These are phyloP conservation scores for Pimpla rufipes DNA, from an alignment of 2,888 invertebrate genomes.

Conservation along the genomic window DNA sequence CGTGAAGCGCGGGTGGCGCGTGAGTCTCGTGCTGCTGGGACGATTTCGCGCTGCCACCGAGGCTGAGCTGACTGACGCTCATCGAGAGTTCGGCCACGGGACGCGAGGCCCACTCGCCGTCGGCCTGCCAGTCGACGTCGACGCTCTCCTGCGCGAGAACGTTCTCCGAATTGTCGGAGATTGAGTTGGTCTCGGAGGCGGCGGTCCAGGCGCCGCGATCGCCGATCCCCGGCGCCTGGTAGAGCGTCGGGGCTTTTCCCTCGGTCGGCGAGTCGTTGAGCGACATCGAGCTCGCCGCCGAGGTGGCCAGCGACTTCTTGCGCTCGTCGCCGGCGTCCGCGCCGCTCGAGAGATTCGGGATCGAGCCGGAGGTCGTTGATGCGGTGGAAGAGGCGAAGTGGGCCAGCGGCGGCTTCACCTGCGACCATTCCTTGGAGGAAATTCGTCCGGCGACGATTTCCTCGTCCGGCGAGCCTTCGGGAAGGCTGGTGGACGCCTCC, in stretches of 20 bases:
- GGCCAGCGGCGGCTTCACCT: slow-evolving; percentile 70
- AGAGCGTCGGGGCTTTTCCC: slow-evolving; percentile 57
- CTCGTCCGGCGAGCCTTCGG: slow-evolving; percentile 68
- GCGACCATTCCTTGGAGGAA: slow-evolving; percentile 75
- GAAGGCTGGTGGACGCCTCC: slow-evolving; percentile 61
- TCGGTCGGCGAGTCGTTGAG: slow-evolving; percentile 75
- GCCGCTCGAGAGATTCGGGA: slow-evolving; percentile 71
- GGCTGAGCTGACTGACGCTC: slow-evolving; percentile 77
- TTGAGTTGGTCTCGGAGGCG: slow-evolving; percentile 52
- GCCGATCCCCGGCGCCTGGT: slow-evolving; percentile 48
- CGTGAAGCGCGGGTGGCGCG: slow-evolving; percentile 8
- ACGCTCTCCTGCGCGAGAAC: slow-evolving; percentile 70
- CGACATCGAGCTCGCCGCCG: slow-evolving; percentile 72
- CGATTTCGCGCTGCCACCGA: slow-evolving; percentile 70
- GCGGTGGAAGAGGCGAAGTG: slow-evolving; percentile 73
- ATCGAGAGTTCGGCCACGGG: slow-evolving; percentile 64
- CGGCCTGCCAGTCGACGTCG: slow-evolving; percentile 75
- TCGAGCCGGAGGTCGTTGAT: slow-evolving; percentile 74
- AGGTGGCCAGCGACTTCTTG: slow-evolving; percentile 74
- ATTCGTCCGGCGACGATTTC: slow-evolving; percentile 58
- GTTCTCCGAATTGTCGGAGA: slow-evolving; percentile 70
- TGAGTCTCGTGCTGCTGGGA: slow-evolving; percentile 69
- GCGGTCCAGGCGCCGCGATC: slow-evolving; percentile 54
- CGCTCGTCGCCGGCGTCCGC: slow-evolving; percentile 75
- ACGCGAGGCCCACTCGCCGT: slow-evolving; percentile 73